Evolutionary conservation across 2,888 invertebrate genomes (phyloP).

Genomic region (Apomyelois bistriatella): DNA sequence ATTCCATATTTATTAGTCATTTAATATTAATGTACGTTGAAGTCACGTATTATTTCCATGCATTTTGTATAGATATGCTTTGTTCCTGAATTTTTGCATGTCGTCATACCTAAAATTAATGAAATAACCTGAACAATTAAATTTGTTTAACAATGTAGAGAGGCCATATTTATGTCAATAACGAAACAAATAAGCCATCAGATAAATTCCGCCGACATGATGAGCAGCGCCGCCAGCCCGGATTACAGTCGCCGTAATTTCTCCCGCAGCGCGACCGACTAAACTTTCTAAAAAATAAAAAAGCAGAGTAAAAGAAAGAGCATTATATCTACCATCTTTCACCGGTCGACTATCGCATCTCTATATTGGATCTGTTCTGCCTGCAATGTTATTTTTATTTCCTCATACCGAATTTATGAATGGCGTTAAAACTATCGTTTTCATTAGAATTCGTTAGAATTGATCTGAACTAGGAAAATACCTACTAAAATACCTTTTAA

Average conservation of each 20-base stretch:
- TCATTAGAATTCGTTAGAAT: slow-evolving; percentile 20
- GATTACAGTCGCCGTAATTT: slow-evolving; percentile 68
- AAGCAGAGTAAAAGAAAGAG: slow-evolving; percentile 70
- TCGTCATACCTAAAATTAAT: background rate
- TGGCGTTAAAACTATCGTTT: slow-evolving; percentile 28
- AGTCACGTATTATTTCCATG: slow-evolving; percentile 45
- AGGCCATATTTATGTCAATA: slow-evolving; percentile 14
- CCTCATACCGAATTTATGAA: slow-evolving; percentile 25
- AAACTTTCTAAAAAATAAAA: slow-evolving; percentile 78
- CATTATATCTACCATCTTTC: slow-evolving; percentile 73
- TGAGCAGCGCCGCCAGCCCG: slow-evolving; percentile 51
- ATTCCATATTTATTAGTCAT: slow-evolving; percentile 55
- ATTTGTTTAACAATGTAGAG: background rate
- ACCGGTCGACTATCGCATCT: slow-evolving; percentile 68
- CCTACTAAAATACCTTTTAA: background rate
- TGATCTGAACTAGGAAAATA: background rate
- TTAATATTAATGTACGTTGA: slow-evolving; percentile 41
- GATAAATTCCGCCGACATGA: slow-evolving; percentile 57
- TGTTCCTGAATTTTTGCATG: slow-evolving; percentile 30
- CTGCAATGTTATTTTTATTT: slow-evolving; percentile 37
- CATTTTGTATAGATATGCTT: slow-evolving; percentile 45
- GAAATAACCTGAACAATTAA: background rate
- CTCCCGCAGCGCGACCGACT: slow-evolving; percentile 69
- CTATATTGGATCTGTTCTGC: slow-evolving; percentile 36
- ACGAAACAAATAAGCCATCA: slow-evolving; percentile 43